phyloP scores from a whole-genome alignment of 2,888 invertebrate genomes.

The Allophyes oxyacanthae region DNA sequence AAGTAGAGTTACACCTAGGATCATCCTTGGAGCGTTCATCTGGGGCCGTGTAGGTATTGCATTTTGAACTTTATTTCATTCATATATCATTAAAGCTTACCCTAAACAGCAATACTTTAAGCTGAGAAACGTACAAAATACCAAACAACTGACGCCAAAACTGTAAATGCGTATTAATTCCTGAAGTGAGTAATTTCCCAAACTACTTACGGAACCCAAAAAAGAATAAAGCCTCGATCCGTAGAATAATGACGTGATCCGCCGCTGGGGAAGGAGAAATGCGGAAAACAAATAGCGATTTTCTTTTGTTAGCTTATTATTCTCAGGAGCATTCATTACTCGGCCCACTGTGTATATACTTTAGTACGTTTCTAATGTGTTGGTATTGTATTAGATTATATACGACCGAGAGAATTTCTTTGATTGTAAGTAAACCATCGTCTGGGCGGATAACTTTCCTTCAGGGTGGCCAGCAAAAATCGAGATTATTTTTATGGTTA shows the following conservation, averaged over 20 bases:
- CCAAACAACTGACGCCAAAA: neutral
- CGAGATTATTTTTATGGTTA: no score
- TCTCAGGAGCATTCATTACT: constrained; percentile 85
- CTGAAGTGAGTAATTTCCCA: neutral
- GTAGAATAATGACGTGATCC: constrained; percentile 84
- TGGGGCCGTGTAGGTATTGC: no score
- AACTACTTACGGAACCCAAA: constrained; percentile 55
- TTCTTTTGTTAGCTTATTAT: constrained; percentile 88
- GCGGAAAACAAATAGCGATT: constrained; percentile 86
- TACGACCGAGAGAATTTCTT: constrained; percentile 36
- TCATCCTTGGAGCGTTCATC: no score
- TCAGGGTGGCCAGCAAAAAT: neutral
- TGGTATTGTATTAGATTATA: constrained; percentile 52
- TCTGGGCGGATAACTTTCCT: constrained; percentile 14
- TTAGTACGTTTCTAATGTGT: constrained; percentile 53
- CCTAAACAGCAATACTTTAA: no score
- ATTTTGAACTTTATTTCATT: no score
- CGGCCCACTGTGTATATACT: constrained; percentile 66
- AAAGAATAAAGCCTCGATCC: constrained; percentile 63
- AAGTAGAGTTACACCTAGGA: no score
- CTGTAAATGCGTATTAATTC: neutral
- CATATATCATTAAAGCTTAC: no score
- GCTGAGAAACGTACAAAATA: no score
- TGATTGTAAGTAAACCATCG: constrained; percentile 37
- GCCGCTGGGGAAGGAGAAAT: constrained; percentile 75